These are phyloP conservation scores for Acanthurus leucopareius DNA, from an alignment of 2,797 vertebrate species.

Conservation along the genomic window DNA sequence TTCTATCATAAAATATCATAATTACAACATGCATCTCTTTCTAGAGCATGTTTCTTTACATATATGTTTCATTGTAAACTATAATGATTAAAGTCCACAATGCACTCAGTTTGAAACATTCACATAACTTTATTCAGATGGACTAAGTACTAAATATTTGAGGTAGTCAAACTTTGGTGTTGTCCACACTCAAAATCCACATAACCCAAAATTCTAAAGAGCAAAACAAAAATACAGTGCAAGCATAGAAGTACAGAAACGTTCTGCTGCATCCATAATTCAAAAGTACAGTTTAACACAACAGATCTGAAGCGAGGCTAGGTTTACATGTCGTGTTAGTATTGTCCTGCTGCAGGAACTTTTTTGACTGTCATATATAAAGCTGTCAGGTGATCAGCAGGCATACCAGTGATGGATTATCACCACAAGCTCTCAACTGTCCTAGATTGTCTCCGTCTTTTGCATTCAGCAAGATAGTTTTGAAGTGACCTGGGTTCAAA, in stretches of 20 bases:
- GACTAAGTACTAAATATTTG: neutral
- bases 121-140: neutral
- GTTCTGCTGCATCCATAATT: neutral
- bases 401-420: neutral
- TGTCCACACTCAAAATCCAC: neutral
- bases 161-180: neutral
- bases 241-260: neutral
- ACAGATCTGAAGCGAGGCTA: neutral
- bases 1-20: no score
- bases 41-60: neutral
- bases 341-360: neutral
- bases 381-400: neutral
- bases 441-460: constrained; percentile 8
- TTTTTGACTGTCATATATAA: neutral
- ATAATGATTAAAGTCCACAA: no score
- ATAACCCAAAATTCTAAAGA: neutral
- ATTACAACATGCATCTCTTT: neutral
- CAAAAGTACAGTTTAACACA: neutral
- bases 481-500: constrained; percentile 7
- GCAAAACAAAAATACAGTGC: neutral
- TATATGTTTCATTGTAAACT: neutral
- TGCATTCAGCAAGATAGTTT: neutral
- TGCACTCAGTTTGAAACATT: neutral
- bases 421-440: neutral
- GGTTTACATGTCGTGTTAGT: neutral